Evolutionary conservation across 2,113 vertebrate species (phyloP).

Genomic region (Gallinago undulata): DNA sequence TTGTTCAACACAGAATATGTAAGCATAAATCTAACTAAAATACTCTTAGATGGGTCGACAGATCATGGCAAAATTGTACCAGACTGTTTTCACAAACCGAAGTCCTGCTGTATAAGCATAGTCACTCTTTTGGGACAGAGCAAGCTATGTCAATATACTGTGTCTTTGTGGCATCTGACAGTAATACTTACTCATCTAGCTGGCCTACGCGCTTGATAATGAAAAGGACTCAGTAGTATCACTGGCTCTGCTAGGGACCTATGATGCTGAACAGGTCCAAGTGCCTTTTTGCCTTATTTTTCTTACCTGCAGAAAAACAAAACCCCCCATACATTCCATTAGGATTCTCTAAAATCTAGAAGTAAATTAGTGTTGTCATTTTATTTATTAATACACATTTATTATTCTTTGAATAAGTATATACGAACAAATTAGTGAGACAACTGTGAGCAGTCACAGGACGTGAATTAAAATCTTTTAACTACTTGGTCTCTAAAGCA

Average conservation of each 20-base stretch:
- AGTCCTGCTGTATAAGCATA: neutral
- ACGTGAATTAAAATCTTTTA: neutral
- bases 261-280: neutral
- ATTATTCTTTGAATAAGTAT: neutral
- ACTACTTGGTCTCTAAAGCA: neutral
- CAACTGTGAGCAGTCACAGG: neutral
- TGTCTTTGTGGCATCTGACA: neutral
- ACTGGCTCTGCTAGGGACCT: neutral
- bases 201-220: neutral
- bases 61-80: neutral
- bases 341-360: neutral
- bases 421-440: neutral
- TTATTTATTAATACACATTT: neutral
- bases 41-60: neutral
- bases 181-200: neutral
- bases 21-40: neutral
- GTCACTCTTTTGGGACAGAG: neutral
- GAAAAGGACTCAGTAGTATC: neutral
- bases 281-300: neutral
- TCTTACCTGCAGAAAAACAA: neutral
- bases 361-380: neutral
- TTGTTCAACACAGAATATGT: neutral
- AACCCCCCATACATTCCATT: rapidly evolving
- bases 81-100: neutral
- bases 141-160: no score